These are phyloP conservation scores for Cottoperca gobio DNA, from an alignment of 2,797 vertebrate species.

Conservation along the genomic window DNA sequence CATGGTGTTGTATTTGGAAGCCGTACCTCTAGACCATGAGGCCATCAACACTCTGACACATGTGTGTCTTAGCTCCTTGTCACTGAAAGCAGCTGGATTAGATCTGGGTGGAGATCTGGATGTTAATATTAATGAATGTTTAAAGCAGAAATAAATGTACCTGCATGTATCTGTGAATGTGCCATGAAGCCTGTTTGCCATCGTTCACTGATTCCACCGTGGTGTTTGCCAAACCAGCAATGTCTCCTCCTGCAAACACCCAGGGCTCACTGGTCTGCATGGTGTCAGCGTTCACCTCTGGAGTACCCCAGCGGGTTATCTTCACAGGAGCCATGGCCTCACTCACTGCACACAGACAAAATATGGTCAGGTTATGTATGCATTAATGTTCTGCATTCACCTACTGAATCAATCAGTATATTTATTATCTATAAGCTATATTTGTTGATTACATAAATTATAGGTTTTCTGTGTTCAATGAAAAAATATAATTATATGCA, in stretches of 20 bases:
- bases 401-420: background rate
- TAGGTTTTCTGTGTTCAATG: background rate
- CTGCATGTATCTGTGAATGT: conserved; percentile 95
- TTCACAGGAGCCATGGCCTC: conserved; percentile 91
- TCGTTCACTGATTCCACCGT: conserved; percentile 96
- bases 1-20: no score
- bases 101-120: background rate
- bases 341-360: conserved; percentile 81
- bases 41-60: no score
- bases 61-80: background rate
- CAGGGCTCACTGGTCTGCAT: conserved; percentile 95
- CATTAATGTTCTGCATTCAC: background rate
- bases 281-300: conserved; percentile 90
- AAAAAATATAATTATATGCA: background rate
- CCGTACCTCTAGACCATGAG: no score
- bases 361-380: background rate
- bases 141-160: conserved; percentile 67
- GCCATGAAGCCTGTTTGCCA: conserved; percentile 97
- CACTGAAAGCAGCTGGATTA: background rate
- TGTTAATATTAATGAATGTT: background rate
- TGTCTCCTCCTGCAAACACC: conserved; percentile 95
- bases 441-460: background rate
- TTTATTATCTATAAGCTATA: no score
- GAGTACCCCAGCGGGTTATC: conserved; percentile 92
- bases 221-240: conserved; percentile 92